These are phyloP conservation scores for Physella acuta DNA, from an alignment of 1,140 invertebrate species.

Conservation along the genomic window DNA sequence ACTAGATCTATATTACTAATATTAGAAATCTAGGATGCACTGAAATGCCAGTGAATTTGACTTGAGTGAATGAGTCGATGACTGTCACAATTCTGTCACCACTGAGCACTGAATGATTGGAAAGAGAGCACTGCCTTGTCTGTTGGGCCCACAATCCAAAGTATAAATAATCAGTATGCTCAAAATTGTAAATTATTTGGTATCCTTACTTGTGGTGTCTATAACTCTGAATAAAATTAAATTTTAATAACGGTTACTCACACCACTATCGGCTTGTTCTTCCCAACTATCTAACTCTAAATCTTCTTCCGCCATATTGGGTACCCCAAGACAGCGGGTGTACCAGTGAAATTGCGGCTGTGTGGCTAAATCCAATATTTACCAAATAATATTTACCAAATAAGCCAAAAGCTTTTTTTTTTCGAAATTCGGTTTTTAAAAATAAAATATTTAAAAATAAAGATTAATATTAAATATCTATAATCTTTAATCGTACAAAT, in stretches of 20 bases:
- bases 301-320: slow-evolving; percentile 37
- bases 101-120: background rate
- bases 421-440: background rate
- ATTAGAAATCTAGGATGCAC: too few relatives aligned
- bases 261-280: slow-evolving; percentile 74
- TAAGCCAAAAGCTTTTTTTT: background rate
- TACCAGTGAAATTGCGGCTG: slow-evolving; percentile 1
- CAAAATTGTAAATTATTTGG: background rate
- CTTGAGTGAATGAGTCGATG: background rate
- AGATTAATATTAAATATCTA: too few relatives aligned
- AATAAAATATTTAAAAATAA: background rate
- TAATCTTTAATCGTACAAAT: too few relatives aligned
- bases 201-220: background rate
- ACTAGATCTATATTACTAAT: too few relatives aligned
- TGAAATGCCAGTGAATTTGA: too few relatives aligned
- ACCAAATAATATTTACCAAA: background rate
- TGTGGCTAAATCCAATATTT: slow-evolving; percentile 6
- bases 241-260: slow-evolving; percentile 10
- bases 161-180: background rate
- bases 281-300: slow-evolving; percentile 79
- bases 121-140: background rate
- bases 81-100: background rate
- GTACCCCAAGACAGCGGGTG: background rate
- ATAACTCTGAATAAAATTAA: background rate
- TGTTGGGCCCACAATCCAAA: background rate